Evolutionary conservation across 2,888 invertebrate species (phyloP).

Genomic region (Morpho helenor): DNA sequence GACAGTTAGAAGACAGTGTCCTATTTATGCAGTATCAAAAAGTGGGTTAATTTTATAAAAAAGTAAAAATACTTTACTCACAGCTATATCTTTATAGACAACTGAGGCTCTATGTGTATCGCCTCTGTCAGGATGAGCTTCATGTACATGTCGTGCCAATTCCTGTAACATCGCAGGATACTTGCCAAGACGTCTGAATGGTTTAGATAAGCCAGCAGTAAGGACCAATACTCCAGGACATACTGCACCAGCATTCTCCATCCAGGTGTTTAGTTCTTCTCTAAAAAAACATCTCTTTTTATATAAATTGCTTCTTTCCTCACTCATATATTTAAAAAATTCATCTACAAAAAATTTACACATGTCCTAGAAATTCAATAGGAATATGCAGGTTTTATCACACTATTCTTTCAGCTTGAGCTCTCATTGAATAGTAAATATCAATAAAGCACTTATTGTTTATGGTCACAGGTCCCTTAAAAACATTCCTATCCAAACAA

Average conservation of each 20-base stretch:
- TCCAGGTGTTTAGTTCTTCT: slow-evolving; percentile 90
- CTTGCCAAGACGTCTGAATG: slow-evolving; percentile 96
- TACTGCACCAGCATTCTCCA: slow-evolving; percentile 92
- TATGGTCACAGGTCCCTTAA: no score
- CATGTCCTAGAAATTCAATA: no score
- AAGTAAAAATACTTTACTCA: slow-evolving; percentile 59
- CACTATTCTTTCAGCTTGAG: no score
- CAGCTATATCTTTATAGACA: slow-evolving; percentile 96
- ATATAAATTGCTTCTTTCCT: not conserved
- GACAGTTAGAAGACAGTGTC: no score
- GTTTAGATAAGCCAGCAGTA: slow-evolving; percentile 95
- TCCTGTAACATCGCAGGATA: slow-evolving; percentile 97
- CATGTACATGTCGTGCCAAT: slow-evolving; percentile 96
- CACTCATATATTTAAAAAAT: no score
- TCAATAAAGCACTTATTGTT: no score
- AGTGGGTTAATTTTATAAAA: no score
- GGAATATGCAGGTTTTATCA: no score
- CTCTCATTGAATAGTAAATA: no score
- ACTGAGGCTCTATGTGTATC: slow-evolving; percentile 97
- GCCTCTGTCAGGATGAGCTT: slow-evolving; percentile 96
- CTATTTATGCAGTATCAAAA: no score
- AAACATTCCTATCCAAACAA: no score
- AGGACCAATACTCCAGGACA: slow-evolving; percentile 92
- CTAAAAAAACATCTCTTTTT: slow-evolving; percentile 56
- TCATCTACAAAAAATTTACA: no score